Conservation (phyloP, 1,140 invertebrate species). For the Rhyacophila brunnea region DNA sequence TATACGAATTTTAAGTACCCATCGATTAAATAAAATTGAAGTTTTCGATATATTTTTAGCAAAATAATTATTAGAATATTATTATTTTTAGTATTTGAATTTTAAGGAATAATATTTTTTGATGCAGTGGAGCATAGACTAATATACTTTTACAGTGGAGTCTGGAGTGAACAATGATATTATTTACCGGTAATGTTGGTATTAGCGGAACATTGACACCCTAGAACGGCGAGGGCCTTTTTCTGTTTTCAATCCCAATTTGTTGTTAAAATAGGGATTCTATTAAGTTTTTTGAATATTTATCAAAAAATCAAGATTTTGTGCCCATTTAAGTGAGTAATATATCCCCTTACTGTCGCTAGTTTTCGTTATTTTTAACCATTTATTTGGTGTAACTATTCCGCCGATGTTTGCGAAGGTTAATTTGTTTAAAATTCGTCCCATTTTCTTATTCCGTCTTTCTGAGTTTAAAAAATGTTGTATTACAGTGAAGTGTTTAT, state of each 20-base stretch:
- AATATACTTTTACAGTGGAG: no score
- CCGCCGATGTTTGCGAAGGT: constrained; percentile 23
- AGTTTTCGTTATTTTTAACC: not conserved
- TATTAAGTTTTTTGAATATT: constrained; percentile 21
- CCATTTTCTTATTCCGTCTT: constrained; percentile 7
- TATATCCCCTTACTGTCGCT: not conserved
- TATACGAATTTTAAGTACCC: no score
- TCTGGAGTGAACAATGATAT: no score
- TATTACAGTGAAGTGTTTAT: no score
- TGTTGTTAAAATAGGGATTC: constrained; percentile 42
- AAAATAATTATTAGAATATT: no score
- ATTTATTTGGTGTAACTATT: constrained; percentile 2
- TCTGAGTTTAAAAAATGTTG: no score
- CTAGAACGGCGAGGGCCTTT: constrained; percentile 54
- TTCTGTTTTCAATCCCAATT: constrained; percentile 56
- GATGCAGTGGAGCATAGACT: no score
- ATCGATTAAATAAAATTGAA: no score
- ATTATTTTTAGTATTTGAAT: no score
- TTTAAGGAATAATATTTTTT: no score
- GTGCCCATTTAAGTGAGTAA: constrained; percentile 19
- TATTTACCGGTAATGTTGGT: constrained; percentile 9
- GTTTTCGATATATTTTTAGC: no score
- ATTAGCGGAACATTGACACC: constrained; percentile 44
- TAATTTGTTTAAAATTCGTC: constrained; percentile 25
- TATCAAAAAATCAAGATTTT: constrained; percentile 23